phyloP scores from a whole-genome alignment of 2,113 vertebrate genomes.

The Megaceryle torquata region DNA sequence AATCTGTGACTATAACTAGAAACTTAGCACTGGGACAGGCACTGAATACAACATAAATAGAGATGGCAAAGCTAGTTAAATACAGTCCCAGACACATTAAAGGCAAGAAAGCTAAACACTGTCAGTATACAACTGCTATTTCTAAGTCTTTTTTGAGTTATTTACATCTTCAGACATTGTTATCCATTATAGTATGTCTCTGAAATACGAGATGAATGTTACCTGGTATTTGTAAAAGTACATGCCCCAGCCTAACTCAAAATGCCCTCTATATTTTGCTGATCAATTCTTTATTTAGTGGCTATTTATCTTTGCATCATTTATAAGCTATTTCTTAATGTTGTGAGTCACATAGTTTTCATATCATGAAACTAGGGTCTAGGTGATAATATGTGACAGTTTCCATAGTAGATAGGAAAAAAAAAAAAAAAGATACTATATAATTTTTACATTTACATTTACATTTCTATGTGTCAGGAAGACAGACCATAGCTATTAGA shows the following conservation, averaged over 20 bases:
- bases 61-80: not conserved
- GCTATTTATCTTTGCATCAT: not conserved
- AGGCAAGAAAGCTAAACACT: not conserved
- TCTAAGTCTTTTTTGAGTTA: not conserved
- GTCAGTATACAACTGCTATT: not conserved
- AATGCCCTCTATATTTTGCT: not conserved
- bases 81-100: not conserved
- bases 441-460: not conserved
- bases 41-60: not conserved
- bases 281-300: not conserved
- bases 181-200: not conserved
- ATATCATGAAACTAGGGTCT: not conserved
- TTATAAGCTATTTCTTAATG: not conserved
- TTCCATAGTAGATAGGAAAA: not conserved
- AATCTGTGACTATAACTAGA: not conserved
- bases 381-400: not conserved
- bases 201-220: not conserved
- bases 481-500: not conserved
- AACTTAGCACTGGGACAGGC: not conserved
- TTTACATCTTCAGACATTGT: not conserved
- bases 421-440: not conserved
- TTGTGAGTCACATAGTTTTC: not conserved
- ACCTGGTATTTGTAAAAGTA: not conserved
- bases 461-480: not conserved
- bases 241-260: not conserved